These are phyloP conservation scores for Phragmatobia fuliginosa DNA, from an alignment of 2,888 invertebrate species.

Conservation along the genomic window DNA sequence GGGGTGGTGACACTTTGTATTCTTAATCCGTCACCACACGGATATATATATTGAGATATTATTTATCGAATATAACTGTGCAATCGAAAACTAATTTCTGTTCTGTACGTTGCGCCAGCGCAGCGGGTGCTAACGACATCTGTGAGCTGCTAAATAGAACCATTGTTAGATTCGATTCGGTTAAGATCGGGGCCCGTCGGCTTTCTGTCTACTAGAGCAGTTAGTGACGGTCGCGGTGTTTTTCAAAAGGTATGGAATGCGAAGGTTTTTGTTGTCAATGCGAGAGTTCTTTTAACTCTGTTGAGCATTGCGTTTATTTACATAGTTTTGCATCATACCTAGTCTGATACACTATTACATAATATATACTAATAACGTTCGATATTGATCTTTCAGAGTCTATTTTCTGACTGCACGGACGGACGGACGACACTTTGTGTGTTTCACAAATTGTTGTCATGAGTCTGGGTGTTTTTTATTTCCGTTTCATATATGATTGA, in stretches of 20 bases:
- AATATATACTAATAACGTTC: too few relatives aligned
- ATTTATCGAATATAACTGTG: conserved; percentile 39
- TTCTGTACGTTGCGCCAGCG: conserved; percentile 65
- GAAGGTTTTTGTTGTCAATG: conserved; percentile 66
- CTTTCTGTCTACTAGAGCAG: conserved; percentile 74
- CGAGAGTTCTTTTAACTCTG: conserved; percentile 44
- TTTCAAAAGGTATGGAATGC: conserved; percentile 78
- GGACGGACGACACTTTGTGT: too few relatives aligned
- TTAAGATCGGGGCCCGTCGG: conserved; percentile 68
- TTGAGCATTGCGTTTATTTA: conserved; percentile 52
- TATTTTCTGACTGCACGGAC: too few relatives aligned
- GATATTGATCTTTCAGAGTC: too few relatives aligned
- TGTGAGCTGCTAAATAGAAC: conserved; percentile 81
- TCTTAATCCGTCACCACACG: too few relatives aligned
- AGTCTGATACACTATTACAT: too few relatives aligned
- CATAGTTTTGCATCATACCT: conserved; percentile 49
- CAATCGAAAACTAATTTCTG: conserved; percentile 64
- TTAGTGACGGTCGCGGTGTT: conserved; percentile 78
- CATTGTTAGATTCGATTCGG: conserved; percentile 81
- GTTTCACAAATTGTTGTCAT: too few relatives aligned
- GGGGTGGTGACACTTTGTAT: too few relatives aligned
- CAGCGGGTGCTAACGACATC: conserved; percentile 85
- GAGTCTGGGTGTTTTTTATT: too few relatives aligned
- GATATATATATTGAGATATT: too few relatives aligned
- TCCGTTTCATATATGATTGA: too few relatives aligned